A percentile compares a stretch with the other conserved stretches of the same genome.
Conservation (phyloP, 37 sponge, comb jelly and placozoan genomes). For the Theonella swinhoei region DNA sequence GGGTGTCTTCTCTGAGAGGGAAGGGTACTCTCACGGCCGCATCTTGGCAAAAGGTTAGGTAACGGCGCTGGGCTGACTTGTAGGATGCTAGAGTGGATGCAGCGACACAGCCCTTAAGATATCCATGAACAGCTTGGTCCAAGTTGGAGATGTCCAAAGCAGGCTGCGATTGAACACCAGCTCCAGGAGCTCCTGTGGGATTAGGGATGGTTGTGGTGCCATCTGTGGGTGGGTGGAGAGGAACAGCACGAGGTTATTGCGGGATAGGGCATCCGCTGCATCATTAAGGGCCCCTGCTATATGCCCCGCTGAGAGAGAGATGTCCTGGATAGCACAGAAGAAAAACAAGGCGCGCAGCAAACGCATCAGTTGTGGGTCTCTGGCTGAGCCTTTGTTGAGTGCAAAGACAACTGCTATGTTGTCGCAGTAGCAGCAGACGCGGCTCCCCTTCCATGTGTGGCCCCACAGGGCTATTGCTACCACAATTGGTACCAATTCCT, state of each 20-base stretch:
- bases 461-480: conserved; percentile 1
- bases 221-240: too few species aligned
- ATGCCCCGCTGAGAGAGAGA: too few species aligned
- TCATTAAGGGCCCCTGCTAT: too few species aligned
- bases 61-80: not conserved
- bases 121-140: not conserved
- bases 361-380: not conserved
- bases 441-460: not conserved
- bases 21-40: not conserved
- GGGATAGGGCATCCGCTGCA: too few species aligned
- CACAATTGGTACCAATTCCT: not conserved
- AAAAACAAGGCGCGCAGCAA: conserved; percentile 1
- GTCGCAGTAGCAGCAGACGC: not conserved
- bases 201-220: too few species aligned
- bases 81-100: not conserved
- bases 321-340: too few species aligned
- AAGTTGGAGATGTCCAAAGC: not conserved
- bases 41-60: not conserved
- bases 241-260: too few species aligned
- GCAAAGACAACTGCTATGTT: not conserved
- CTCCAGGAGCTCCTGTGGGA: too few species aligned
- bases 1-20: not conserved
- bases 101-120: not conserved
- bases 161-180: not conserved
- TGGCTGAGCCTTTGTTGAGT: not conserved